Evolutionary conservation across 1,140 invertebrate species (phyloP), one percentile per base, ranked within the genome.

Genomic region (Caenorhabditis brenneri): DNA sequence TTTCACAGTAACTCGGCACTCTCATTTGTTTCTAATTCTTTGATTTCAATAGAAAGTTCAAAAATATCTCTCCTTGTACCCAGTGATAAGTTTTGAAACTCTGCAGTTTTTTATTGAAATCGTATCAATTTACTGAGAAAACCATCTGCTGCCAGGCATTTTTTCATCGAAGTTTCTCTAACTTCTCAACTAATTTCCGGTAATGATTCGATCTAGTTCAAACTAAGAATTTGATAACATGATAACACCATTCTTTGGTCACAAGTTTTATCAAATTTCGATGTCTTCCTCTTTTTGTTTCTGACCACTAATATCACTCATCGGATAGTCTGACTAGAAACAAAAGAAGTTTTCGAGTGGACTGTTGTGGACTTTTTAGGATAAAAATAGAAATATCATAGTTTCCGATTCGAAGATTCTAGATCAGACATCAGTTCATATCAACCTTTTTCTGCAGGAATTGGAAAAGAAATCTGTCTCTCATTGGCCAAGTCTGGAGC

Each of bases 401-500:
- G 9, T 36, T 33, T 39, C 31, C 22, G 60, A 36, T 36, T 16
- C n/a, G n/a, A n/a, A n/a, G 31, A 33, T n/a, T 39, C 10, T 36
- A 24, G 10, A 74, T 74, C 65, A 74, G 16, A 74, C 33, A 74
- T 74, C 33, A 74, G 31, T 36, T 7, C 29, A 29, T 58, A 58
- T 58, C 53, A 58, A 27, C 27, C n/a, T n/a, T n/a, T n/a, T n/a
- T 82, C 53, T 80, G 33, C 49, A 83, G 82, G 78, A 79, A 83
- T 83, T 31, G 78, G 82, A 53, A 80, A 80, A 58, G 82, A 58
- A 46, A 78, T 83, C 22, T 79, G 69, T 33, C 39, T 79, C 6
- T 16, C 69, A 7, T 48, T 83, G 65, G 53, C 82, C 15, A 51
- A 83, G 22, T 29, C 48, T 46, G 82, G 82, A 79, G 82, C 82